phyloP scores from a whole-genome alignment of 2,888 invertebrate genomes.

The Omphaloscelis lunosa region DNA sequence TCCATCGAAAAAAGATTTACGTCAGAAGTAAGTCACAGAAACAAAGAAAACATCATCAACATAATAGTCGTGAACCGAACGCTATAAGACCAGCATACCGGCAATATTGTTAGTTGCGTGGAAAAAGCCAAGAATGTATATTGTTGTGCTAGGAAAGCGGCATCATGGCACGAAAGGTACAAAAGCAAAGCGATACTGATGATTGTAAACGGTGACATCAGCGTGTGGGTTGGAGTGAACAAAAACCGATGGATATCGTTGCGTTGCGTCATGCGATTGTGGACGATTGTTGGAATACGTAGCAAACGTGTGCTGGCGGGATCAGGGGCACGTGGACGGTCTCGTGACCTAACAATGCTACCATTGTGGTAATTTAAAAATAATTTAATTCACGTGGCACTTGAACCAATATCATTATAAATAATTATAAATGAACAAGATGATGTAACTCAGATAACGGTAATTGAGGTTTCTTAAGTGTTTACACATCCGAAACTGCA shows the following conservation, averaged over 20 bases:
- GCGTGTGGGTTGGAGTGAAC: slow-evolving; percentile 75
- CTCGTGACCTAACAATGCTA: slow-evolving; percentile 65
- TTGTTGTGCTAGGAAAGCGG: slow-evolving; percentile 41
- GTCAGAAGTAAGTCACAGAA: slow-evolving; percentile 10
- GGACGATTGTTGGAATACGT: slow-evolving; percentile 71
- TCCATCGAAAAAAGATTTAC: slow-evolving; percentile 11
- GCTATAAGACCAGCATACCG: slow-evolving; percentile 27
- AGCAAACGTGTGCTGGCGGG: slow-evolving; percentile 64
- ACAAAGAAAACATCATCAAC: slow-evolving; percentile 37
- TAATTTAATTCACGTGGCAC: slow-evolving; percentile 33
- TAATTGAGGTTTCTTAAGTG: slow-evolving; percentile 31
- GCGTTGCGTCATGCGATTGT: slow-evolving; percentile 78
- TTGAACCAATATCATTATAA: slow-evolving; percentile 28
- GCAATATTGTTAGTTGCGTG: slow-evolving; percentile 25
- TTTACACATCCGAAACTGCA: slow-evolving; percentile 26
- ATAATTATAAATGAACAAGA: slow-evolving; percentile 12
- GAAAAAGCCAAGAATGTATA: slow-evolving; percentile 54
- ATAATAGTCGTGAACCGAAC: slow-evolving; percentile 37
- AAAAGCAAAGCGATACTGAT: slow-evolving; percentile 60
- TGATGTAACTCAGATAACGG: slow-evolving; percentile 45
- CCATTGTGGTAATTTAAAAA: slow-evolving; percentile 30
- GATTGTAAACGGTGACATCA: slow-evolving; percentile 80
- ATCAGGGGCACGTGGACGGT: slow-evolving; percentile 70
- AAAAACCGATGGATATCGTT: slow-evolving; percentile 76
- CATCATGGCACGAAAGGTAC: slow-evolving; percentile 55